Conservation (phyloP, 2,113 vertebrate genomes). For the Ivindomyrus marchei region DNA sequence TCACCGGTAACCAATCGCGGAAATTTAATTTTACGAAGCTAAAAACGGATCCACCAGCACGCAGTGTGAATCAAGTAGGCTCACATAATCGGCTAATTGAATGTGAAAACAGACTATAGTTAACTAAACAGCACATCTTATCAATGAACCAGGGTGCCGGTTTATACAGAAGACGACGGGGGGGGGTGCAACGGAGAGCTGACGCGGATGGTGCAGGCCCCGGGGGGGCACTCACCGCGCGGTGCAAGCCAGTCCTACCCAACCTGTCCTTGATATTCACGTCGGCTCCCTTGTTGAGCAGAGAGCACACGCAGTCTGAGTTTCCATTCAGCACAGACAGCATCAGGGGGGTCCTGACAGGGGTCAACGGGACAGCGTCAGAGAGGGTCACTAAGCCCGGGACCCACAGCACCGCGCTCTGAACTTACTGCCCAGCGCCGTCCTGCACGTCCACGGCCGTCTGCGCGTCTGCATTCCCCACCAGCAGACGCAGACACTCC, state of each 20-base stretch:
- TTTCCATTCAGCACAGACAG: conserved; percentile 91
- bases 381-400: background rate
- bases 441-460: conserved; percentile 91
- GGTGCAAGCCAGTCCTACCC: conserved; percentile 89
- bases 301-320: conserved; percentile 90
- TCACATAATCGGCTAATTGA: background rate
- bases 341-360: conserved; percentile 87
- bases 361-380: background rate
- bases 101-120: background rate
- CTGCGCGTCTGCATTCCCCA: conserved; percentile 88
- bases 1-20: background rate
- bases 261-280: conserved; percentile 96
- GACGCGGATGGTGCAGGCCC: background rate
- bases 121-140: background rate
- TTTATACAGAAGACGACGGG: background rate
- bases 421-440: conserved; percentile 90
- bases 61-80: background rate
- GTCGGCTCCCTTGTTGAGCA: conserved; percentile 88
- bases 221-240: conserved; percentile 71
- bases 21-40: background rate
- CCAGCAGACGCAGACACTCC: conserved; percentile 89
- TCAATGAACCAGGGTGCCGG: background rate
- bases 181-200: background rate
- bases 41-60: background rate
- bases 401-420: background rate